phyloP scores from a whole-genome alignment of 2,797 vertebrate genomes.

The Gouania willdenowi region DNA sequence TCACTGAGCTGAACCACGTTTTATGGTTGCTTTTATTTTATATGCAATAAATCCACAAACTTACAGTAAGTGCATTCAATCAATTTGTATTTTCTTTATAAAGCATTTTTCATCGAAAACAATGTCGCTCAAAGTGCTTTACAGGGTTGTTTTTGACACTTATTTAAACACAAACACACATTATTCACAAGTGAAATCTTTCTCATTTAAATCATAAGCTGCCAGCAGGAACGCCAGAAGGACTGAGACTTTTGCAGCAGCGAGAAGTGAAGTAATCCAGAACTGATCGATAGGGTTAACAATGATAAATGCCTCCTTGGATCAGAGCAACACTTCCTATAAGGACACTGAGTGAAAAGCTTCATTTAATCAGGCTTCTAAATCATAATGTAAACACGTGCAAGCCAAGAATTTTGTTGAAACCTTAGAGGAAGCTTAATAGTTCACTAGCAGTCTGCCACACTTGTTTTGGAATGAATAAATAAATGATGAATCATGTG shows the following conservation, averaged over 20 bases:
- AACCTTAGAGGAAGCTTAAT: conserved; percentile 4
- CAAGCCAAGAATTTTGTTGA: conserved; percentile 18
- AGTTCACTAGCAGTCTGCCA: conserved; percentile 11
- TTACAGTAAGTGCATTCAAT: no score
- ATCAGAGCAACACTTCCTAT: conserved; percentile 35
- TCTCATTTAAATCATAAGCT: no score
- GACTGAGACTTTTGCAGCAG: conserved; percentile 15
- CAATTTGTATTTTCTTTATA: no score
- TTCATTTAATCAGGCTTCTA: conserved; percentile 30
- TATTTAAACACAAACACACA: no score
- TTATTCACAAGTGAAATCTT: no score
- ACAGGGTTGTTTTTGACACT: no score
- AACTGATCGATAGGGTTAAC: conserved; percentile 49
- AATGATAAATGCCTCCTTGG: conserved; percentile 53
- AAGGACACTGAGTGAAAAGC: conserved; percentile 5
- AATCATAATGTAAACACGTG: conserved; percentile 23
- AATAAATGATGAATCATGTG: conserved; percentile 9
- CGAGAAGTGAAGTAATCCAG: conserved; percentile 3
- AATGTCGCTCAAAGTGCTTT: no score
- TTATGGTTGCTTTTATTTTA: no score
- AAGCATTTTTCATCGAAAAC: no score
- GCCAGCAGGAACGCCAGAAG: no score
- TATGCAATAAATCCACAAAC: no score
- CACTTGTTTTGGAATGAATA: conserved; percentile 2
- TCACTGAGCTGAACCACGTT: no score